Conservation (phyloP, 2,888 invertebrate genomes). For the Venustoraphidia nigricollis region DNA sequence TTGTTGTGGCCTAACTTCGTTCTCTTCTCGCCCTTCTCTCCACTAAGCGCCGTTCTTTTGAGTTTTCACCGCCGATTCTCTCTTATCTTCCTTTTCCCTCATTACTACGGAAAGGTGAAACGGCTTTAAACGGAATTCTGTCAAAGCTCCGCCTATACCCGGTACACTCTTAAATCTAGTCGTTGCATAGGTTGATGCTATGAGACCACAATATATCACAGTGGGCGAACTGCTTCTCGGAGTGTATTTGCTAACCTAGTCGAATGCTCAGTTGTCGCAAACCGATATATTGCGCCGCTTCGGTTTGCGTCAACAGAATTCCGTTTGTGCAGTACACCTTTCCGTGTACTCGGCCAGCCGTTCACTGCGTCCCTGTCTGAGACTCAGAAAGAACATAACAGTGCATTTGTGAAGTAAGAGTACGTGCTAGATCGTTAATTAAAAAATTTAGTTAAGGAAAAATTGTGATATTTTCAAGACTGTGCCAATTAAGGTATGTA, state of each 20-base stretch:
- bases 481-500: conserved; percentile 12
- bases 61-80: conserved; percentile 27
- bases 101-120: conserved; percentile 7
- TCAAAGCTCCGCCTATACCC: no score
- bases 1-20: conserved; percentile 36
- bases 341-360: no score
- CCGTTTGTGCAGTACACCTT: neutral
- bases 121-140: neutral
- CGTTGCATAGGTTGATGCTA: no score
- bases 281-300: conserved; percentile 4
- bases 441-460: neutral
- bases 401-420: no score
- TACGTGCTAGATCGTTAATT: no score
- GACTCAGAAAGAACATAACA: no score
- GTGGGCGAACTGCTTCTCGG: no score
- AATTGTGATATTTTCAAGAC: conserved; percentile 15
- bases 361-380: no score
- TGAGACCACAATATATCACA: no score
- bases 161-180: no score
- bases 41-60: conserved; percentile 25
- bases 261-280: neutral
- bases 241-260: no score
- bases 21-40: conserved; percentile 31
- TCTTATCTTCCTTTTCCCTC: conserved; percentile 3
- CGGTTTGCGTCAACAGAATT: conserved; percentile 3